phyloP scores from a whole-genome alignment of 1,140 invertebrate genomes.

The Drosophila equinoxialis region DNA sequence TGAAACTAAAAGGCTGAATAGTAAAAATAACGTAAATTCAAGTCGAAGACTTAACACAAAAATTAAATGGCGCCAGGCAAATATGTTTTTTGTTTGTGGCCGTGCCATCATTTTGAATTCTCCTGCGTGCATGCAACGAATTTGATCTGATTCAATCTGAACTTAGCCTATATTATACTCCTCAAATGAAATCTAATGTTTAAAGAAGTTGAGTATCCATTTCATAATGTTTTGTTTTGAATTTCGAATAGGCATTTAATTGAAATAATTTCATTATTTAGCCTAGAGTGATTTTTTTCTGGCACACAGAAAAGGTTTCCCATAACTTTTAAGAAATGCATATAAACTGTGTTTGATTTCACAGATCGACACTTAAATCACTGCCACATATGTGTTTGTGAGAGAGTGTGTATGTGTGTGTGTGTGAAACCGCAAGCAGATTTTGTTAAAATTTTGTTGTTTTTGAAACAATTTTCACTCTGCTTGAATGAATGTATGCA shows the following conservation, averaged over 20 bases:
- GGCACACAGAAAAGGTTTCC: too few relatives aligned
- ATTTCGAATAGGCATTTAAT: too few relatives aligned
- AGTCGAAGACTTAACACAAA: background rate
- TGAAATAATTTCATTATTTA: too few relatives aligned
- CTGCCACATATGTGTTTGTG: constrained; percentile 27
- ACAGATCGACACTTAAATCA: constrained; percentile 24
- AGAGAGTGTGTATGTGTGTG: constrained; percentile 50
- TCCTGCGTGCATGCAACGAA: background rate
- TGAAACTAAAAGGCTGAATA: constrained; percentile 55
- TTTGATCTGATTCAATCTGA: background rate
- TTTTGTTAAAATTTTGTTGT: background rate
- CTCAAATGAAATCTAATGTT: too few relatives aligned
- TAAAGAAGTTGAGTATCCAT: too few relatives aligned
- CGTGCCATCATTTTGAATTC: background rate
- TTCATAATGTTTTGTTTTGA: too few relatives aligned
- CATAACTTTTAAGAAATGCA: too few relatives aligned
- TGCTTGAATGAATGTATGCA: constrained; percentile 45
- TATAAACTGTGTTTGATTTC: too few relatives aligned
- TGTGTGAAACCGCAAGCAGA: constrained; percentile 51
- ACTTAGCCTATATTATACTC: too few relatives aligned
- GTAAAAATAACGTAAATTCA: constrained; percentile 40
- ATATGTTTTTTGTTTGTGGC: background rate
- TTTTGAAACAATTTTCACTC: constrained; percentile 57
- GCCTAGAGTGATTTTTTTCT: too few relatives aligned
- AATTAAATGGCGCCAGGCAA: constrained; percentile 9